These are phyloP conservation scores for Mastomys natalensis DNA, from an alignment of 2,113 vertebrate species.

Conservation along the genomic window DNA sequence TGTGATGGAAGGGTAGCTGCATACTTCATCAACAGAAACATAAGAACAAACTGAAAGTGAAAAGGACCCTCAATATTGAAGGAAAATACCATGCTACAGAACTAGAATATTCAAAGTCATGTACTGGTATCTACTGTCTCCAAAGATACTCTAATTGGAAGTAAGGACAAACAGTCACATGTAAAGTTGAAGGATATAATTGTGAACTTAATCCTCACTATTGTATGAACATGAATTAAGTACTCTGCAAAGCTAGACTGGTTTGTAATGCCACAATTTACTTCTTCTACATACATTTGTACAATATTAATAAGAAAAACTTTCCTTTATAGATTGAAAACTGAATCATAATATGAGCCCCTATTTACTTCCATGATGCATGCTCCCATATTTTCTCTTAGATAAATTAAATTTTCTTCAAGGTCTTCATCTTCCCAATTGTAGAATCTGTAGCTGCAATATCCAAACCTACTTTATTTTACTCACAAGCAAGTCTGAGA, in stretches of 20 bases:
- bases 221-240: not conserved
- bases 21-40: not conserved
- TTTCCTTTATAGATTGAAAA: not conserved
- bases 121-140: not conserved
- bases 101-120: not conserved
- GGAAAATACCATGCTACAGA: too few relatives aligned
- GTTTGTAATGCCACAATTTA: not conserved
- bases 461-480: conserved; percentile 8
- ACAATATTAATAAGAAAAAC: not conserved
- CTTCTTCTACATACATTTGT: not conserved
- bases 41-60: not conserved
- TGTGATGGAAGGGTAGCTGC: not conserved
- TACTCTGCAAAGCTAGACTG: not conserved
- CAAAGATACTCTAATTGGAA: not conserved
- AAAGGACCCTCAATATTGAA: not conserved
- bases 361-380: not conserved
- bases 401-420: not conserved
- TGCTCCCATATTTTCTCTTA: not conserved
- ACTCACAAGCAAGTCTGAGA: conserved; percentile 1
- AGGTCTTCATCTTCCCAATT: not conserved
- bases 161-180: not conserved
- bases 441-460: not conserved
- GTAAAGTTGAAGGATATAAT: not conserved
- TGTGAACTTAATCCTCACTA: not conserved
- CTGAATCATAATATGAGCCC: not conserved